phyloP scores from a whole-genome alignment of 1,140 invertebrate species.

The Papilio polyxenes region DNA sequence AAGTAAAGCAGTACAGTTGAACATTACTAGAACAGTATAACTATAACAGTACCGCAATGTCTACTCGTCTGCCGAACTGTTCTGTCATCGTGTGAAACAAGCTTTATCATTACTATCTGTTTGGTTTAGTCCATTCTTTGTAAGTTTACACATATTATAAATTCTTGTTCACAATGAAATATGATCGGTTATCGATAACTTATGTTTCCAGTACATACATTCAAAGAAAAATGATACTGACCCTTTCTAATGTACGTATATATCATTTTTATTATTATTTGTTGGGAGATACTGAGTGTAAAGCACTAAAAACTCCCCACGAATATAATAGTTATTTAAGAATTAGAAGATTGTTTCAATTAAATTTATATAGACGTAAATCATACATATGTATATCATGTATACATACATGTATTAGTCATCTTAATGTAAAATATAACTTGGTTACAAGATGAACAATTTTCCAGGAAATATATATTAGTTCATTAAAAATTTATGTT shows the following conservation, averaged over 20 bases:
- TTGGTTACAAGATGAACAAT: too few species aligned
- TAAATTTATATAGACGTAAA: too few species aligned
- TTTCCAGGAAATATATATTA: neutral
- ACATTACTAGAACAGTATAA: neutral
- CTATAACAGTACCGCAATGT: neutral
- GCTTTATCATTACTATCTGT: neutral
- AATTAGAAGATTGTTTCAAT: too few species aligned
- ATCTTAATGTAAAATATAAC: too few species aligned
- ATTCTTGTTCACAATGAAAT: neutral
- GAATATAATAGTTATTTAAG: too few species aligned
- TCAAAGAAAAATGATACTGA: neutral
- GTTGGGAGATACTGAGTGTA: too few species aligned
- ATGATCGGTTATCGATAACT: neutral
- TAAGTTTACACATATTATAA: neutral
- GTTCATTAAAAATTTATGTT: too few species aligned
- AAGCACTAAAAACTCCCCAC: too few species aligned
- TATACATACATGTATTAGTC: too few species aligned
- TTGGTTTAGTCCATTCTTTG: neutral
- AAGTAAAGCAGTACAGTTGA: too few species aligned
- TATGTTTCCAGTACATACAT: neutral
- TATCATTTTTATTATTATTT: neutral
- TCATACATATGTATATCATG: too few species aligned
- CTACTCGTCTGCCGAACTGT: neutral
- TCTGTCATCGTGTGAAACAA: neutral
- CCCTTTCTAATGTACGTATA: too few species aligned